Evolutionary conservation across 2,113 vertebrate species (phyloP), one percentile per base, ranked within the genome.

Genomic region (Epinephelus moara): DNA sequence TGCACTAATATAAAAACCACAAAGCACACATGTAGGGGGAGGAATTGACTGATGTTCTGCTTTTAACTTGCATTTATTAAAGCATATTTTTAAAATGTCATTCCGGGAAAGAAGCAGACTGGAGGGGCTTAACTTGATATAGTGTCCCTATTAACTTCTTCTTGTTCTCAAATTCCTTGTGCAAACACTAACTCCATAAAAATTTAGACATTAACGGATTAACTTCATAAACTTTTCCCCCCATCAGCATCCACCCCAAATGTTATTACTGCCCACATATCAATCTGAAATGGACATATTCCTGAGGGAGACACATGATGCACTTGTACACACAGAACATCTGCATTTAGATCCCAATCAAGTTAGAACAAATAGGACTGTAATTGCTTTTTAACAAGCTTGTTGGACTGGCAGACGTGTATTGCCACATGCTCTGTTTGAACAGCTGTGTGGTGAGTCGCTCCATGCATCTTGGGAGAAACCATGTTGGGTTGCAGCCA

Each of bases 341-440:
- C 92, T 93, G 92, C 91, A 92, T 93, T 91, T 83, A 92, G 93
- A 93, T 95, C 92, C 91, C 92, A 91, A 89, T 94, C 93, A 94
- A 93, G 85, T 94, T 85, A 78, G 90, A 93, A 93, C 93, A 94
- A 95, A 96, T 94, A 95, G 45, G 80, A 75, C 60, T 60, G 78
- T 95, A 94, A 96, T 95, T 94, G 92, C 91, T 94, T 95, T 96
- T 95, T 95, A 96, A 96, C 93, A 88, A 94, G 87, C 91, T 89
- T 81, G 92, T 94, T 93, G 94, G 92, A 91, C 88, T 91, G 90
- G 90, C 88, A 86, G 90, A 77, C 80, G 60, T 81, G 79, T 78
- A 59, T 85, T 81, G 93, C 92, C 78, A 82, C 90, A 82, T 88
- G 88, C 91, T 94, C 87, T 95, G 94, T 96, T 95, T 96, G 92